Conservation (phyloP, 2,797 vertebrate species). For the Ibycter americanus region DNA sequence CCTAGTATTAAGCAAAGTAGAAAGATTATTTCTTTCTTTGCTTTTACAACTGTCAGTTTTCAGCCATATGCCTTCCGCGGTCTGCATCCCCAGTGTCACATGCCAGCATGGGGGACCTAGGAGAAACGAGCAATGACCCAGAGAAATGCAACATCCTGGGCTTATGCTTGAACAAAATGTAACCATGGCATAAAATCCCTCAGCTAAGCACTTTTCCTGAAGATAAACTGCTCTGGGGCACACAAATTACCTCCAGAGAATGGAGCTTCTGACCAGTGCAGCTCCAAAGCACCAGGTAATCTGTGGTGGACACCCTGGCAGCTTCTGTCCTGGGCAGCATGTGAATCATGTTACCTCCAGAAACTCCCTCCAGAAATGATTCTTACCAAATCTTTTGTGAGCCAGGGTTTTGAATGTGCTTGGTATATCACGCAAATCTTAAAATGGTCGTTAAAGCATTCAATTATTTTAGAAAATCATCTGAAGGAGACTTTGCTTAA, state of each 20-base stretch:
- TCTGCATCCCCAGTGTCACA: not conserved
- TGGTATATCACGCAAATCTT: not conserved
- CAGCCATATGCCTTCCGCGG: not conserved
- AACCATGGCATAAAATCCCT: not conserved
- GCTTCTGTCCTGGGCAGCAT: not conserved
- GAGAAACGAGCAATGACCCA: not conserved
- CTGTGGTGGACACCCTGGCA: not conserved
- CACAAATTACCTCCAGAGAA: not conserved
- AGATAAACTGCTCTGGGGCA: not conserved
- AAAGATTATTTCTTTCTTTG: not conserved
- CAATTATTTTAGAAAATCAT: not conserved
- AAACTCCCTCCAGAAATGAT: not conserved
- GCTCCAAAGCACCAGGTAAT: not conserved
- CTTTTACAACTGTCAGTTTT: not conserved
- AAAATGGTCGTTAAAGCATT: not conserved
- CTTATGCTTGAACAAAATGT: not conserved
- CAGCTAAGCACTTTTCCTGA: not conserved
- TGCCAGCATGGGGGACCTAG: not conserved
- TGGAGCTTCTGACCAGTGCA: not conserved
- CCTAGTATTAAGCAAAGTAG: not conserved
- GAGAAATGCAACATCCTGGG: not conserved
- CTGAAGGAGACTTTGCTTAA: not conserved
- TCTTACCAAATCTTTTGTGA: not conserved
- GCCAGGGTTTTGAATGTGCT: not conserved
- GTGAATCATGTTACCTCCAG: rapidly evolving